phyloP scores from a whole-genome alignment of 2,113 vertebrate genomes.

The Brachyhypopomus occidentalis region DNA sequence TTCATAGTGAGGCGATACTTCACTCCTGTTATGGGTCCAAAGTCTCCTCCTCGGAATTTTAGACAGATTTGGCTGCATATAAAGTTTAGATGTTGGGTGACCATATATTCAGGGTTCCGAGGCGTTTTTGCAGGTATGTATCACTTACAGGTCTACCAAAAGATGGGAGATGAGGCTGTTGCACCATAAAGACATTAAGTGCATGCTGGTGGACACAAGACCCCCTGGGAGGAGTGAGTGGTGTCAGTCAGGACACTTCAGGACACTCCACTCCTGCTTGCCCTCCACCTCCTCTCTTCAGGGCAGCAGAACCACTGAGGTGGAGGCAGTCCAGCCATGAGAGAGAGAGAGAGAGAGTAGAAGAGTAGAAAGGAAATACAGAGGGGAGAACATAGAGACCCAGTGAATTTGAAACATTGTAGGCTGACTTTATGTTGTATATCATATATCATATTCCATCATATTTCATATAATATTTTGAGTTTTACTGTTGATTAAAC shows the following conservation, averaged over 20 bases:
- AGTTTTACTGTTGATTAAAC: not conserved
- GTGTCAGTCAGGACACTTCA: not conserved
- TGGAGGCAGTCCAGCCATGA: not conserved
- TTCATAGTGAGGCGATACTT: not conserved
- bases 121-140: too few relatives aligned
- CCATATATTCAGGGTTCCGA: too few relatives aligned
- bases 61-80: too few relatives aligned
- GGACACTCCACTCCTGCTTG: not conserved
- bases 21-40: not conserved
- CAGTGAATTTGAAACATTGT: too few relatives aligned
- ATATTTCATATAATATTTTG: too few relatives aligned
- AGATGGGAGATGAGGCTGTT: too few relatives aligned
- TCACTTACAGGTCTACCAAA: too few relatives aligned
- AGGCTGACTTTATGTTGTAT: too few relatives aligned
- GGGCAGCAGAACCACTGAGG: not conserved
- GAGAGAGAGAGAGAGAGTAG: not conserved
- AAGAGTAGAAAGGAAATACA: not conserved
- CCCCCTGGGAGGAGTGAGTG: not conserved
- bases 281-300: not conserved
- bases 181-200: not conserved
- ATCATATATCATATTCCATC: too few relatives aligned
- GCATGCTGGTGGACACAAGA: not conserved
- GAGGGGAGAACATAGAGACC: too few relatives aligned
- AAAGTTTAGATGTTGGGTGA: too few relatives aligned
- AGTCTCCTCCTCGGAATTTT: too few relatives aligned